These are phyloP conservation scores for Drosophila nikananu DNA, from an alignment of 1,140 invertebrate species.

Conservation along the genomic window DNA sequence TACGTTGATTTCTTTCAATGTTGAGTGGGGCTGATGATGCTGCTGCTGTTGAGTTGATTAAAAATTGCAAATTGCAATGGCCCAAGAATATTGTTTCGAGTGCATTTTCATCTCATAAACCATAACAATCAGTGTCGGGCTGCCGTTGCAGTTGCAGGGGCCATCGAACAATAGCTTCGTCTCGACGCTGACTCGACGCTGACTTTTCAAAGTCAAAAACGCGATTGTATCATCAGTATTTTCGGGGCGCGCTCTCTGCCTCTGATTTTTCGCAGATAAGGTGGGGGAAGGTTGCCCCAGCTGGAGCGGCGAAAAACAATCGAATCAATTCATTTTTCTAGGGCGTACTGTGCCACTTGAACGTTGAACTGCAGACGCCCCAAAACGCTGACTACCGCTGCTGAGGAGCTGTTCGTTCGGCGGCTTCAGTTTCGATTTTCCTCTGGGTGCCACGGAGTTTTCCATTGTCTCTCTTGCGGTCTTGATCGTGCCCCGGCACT, in stretches of 20 bases:
- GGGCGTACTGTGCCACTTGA: slow-evolving; percentile 85
- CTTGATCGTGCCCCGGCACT: slow-evolving; percentile 79
- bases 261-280: slow-evolving; percentile 69
- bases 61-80: slow-evolving; percentile 53
- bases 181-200: slow-evolving; percentile 39
- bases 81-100: slow-evolving; percentile 67
- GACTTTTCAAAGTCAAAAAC: slow-evolving; percentile 84
- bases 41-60: slow-evolving; percentile 31
- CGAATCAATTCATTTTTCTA: slow-evolving; percentile 85
- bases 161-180: slow-evolving; percentile 74
- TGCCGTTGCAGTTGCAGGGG: slow-evolving; percentile 18
- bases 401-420: slow-evolving; percentile 9
- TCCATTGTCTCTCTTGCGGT: slow-evolving; percentile 72
- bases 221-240: slow-evolving; percentile 80
- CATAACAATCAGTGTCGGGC: slow-evolving; percentile 69
- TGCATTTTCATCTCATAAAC: slow-evolving; percentile 73
- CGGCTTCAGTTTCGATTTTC: slow-evolving; percentile 17
- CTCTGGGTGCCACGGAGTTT: slow-evolving; percentile 10
- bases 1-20: slow-evolving; percentile 66
- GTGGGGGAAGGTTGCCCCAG: slow-evolving; percentile 21
- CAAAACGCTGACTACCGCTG: slow-evolving; percentile 81
- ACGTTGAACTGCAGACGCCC: slow-evolving; percentile 85
- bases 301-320: slow-evolving; percentile 66
- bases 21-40: slow-evolving; percentile 5
- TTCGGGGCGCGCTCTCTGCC: slow-evolving; percentile 58